These are phyloP conservation scores for Tribolium madens DNA, from an alignment of 1,140 invertebrate genomes.

Conservation along the genomic window DNA sequence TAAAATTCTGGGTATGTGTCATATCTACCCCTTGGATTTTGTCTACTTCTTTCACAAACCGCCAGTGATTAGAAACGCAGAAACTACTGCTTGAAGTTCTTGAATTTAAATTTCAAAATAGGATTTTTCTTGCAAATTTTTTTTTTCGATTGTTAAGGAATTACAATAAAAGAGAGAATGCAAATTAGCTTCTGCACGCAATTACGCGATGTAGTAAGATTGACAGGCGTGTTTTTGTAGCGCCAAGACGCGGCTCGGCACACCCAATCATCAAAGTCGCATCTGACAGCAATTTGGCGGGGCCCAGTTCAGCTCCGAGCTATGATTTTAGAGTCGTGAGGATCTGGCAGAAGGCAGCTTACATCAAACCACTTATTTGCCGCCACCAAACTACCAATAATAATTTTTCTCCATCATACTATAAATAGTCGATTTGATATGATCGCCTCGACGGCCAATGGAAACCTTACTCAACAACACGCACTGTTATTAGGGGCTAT, in stretches of 20 bases:
- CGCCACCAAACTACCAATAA: slow-evolving; percentile 60
- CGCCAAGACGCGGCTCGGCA: slow-evolving; percentile 47
- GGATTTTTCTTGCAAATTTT: too few relatives aligned
- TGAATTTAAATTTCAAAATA: too few relatives aligned
- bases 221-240: slow-evolving; percentile 54
- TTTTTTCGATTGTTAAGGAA: neutral
- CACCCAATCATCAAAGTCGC: slow-evolving; percentile 62
- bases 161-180: slow-evolving; percentile 48
- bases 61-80: too few relatives aligned
- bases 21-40: too few relatives aligned
- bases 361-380: slow-evolving; percentile 55
- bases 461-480: slow-evolving; percentile 56
- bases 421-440: slow-evolving; percentile 63
- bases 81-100: too few relatives aligned
- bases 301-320: slow-evolving; percentile 51
- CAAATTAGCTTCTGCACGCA: slow-evolving; percentile 52
- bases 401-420: slow-evolving; percentile 64
- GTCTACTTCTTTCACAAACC: too few relatives aligned
- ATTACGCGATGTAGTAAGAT: slow-evolving; percentile 51
- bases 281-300: slow-evolving; percentile 61
- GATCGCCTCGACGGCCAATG: slow-evolving; percentile 60
- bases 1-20: too few relatives aligned
- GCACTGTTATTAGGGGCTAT: slow-evolving; percentile 65
- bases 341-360: slow-evolving; percentile 50
- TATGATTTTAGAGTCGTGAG: slow-evolving; percentile 61